A percentile compares a stretch with the other conserved stretches of the same genome.
Evolutionary conservation across 2,888 invertebrate genomes (phyloP).

Genomic region (Drosophila peninsularis): DNA sequence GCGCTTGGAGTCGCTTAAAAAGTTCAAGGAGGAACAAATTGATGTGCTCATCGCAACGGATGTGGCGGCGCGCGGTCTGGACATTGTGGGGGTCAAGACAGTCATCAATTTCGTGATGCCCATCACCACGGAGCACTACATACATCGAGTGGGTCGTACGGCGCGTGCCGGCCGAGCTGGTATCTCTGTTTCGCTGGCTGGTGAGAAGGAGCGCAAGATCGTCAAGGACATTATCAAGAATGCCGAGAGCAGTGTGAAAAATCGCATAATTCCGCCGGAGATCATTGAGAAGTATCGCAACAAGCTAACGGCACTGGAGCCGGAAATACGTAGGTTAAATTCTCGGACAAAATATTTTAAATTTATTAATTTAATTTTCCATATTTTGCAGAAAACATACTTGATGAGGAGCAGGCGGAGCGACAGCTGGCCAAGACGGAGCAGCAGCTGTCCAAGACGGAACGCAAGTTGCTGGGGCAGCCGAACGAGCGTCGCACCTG

Average conservation of each 20-base stretch:
- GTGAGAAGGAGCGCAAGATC: conserved; percentile 95
- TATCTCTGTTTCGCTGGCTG: conserved; percentile 96
- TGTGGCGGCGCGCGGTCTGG: conserved; percentile 95
- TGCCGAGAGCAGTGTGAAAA: conserved; percentile 93
- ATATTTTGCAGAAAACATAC: conserved; percentile 87
- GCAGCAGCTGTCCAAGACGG: conserved; percentile 91
- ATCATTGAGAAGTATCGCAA: conserved; percentile 94
- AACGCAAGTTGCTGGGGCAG: conserved; percentile 87
- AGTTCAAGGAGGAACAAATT: conserved; percentile 93
- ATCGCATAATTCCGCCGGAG: conserved; percentile 93
- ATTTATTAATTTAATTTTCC: background rate
- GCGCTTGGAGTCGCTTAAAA: conserved; percentile 93
- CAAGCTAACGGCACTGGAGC: conserved; percentile 90
- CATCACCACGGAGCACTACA: conserved; percentile 96
- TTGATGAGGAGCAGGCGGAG: conserved; percentile 94
- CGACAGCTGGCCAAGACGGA: conserved; percentile 92
- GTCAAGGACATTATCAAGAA: conserved; percentile 96
- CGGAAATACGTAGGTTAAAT: conserved; percentile 88
- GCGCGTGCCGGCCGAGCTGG: conserved; percentile 97
- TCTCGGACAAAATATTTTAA: background rate
- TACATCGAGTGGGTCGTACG: conserved; percentile 97
- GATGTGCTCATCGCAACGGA: conserved; percentile 97
- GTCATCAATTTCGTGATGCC: conserved; percentile 99
- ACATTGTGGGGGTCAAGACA: conserved; percentile 98
- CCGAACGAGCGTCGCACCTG: conserved; percentile 87